Percentiles rank a stretch among this genome's conserved stretches.
Conservation (phyloP, 2,888 invertebrate species). For the Ophraella communa region DNA sequence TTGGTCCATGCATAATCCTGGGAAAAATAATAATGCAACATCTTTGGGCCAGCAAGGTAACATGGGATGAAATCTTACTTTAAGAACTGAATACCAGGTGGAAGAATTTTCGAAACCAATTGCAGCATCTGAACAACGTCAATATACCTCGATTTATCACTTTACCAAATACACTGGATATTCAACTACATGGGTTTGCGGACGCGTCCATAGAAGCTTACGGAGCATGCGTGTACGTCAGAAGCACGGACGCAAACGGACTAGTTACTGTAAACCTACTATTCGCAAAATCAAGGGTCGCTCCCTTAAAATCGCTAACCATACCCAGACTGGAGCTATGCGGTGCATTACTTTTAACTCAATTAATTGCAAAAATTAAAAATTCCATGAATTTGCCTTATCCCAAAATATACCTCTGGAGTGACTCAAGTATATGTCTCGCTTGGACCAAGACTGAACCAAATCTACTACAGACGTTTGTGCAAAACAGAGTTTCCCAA, state of each 20-base stretch:
- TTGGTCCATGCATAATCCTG: conserved; percentile 30
- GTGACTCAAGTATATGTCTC: conserved; percentile 30
- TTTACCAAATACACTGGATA: conserved; percentile 13
- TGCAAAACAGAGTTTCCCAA: conserved; percentile 27
- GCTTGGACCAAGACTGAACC: conserved; percentile 24
- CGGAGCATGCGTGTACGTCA: conserved; percentile 32
- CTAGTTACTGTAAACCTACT: conserved; percentile 7
- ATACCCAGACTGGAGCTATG: conserved; percentile 33
- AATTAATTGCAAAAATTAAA: conserved; percentile 20
- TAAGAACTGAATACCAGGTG: conserved; percentile 23
- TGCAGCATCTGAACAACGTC: conserved; percentile 30
- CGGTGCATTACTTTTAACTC: conserved; percentile 27
- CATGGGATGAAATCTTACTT: not conserved
- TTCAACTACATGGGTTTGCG: conserved; percentile 33
- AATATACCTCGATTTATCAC: conserved; percentile 24
- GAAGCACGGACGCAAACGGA: conserved; percentile 19
- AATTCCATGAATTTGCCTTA: conserved; percentile 4
- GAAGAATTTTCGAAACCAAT: conserved; percentile 23
- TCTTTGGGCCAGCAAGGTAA: not conserved
- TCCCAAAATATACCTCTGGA: conserved; percentile 15
- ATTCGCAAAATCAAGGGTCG: conserved; percentile 30
- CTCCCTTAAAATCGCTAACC: conserved; percentile 31
- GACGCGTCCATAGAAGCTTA: conserved; percentile 31
- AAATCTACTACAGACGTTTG: conserved; percentile 30
- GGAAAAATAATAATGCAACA: conserved; percentile 35